Percentiles rank a stretch among this genome's conserved stretches.
These are phyloP conservation scores for Irena cyanogastra DNA, from an alignment of 2,113 vertebrate species.

Conservation along the genomic window DNA sequence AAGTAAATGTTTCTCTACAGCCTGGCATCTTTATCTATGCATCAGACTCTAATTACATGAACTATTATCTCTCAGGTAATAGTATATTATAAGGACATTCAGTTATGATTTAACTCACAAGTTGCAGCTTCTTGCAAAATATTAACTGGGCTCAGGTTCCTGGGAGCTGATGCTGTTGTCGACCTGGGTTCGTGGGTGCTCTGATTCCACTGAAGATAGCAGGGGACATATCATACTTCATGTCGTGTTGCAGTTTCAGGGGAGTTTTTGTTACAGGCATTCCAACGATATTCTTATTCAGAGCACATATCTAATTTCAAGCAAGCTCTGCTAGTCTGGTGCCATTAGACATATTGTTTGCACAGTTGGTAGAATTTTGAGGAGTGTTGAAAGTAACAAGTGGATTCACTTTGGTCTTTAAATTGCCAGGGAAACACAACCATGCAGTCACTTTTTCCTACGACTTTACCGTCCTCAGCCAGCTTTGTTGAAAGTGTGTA, in stretches of 20 bases:
- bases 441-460: not conserved
- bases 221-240: not conserved
- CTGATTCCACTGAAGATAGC: not conserved
- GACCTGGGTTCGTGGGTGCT: not conserved
- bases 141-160: not conserved
- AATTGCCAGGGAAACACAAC: constrained; percentile 24
- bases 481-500: constrained; percentile 6
- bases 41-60: not conserved
- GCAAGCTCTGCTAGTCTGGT: constrained; percentile 16
- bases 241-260: not conserved
- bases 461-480: not conserved
- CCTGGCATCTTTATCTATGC: not conserved
- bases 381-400: constrained; percentile 39
- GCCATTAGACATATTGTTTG: constrained; percentile 58
- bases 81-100: not conserved
- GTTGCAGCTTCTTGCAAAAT: not conserved
- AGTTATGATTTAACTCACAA: not conserved
- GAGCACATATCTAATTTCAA: constrained; percentile 36
- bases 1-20: not conserved
- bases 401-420: constrained; percentile 32
- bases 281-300: constrained; percentile 11
- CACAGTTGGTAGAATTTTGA: constrained; percentile 47
- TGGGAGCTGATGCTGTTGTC: not conserved
- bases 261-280: constrained; percentile 24
- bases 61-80: not conserved